phyloP scores from a whole-genome alignment of 2,797 vertebrate genomes.

The Carduelis carduelis region DNA sequence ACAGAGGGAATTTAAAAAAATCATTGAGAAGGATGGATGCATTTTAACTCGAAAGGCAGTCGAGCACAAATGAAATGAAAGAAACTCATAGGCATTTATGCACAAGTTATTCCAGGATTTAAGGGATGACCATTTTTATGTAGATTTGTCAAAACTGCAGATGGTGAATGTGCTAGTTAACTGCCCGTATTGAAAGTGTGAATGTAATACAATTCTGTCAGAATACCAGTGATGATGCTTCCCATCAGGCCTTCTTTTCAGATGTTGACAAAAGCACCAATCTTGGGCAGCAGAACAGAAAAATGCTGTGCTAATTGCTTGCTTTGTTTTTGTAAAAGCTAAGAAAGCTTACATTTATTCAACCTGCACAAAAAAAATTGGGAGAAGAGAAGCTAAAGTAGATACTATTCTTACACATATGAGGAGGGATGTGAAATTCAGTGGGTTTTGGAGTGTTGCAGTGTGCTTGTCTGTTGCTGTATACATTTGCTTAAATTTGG shows the following conservation, averaged over 20 bases:
- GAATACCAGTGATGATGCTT: not conserved
- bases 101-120: not conserved
- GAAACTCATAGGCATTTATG: not conserved
- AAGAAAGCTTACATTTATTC: not conserved
- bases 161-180: not conserved
- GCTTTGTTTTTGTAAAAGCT: not conserved
- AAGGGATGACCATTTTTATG: not conserved
- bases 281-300: not conserved
- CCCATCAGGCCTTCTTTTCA: not conserved
- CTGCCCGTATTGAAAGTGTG: not conserved
- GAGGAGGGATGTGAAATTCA: not conserved
- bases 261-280: rapidly evolving
- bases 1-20: not conserved
- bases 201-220: not conserved
- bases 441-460: not conserved
- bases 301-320: not conserved
- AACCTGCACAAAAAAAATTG: not conserved
- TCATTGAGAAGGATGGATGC: not conserved
- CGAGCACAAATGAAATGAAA: not conserved
- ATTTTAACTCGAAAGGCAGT: not conserved
- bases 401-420: not conserved
- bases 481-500: not conserved
- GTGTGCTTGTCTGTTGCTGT: not conserved
- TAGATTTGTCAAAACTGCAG: not conserved
- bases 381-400: not conserved